Percentiles rank a stretch among this genome's conserved stretches.
phyloP scores from a whole-genome alignment of 2,797 vertebrate species.

The Pangasius sanitwongsei region DNA sequence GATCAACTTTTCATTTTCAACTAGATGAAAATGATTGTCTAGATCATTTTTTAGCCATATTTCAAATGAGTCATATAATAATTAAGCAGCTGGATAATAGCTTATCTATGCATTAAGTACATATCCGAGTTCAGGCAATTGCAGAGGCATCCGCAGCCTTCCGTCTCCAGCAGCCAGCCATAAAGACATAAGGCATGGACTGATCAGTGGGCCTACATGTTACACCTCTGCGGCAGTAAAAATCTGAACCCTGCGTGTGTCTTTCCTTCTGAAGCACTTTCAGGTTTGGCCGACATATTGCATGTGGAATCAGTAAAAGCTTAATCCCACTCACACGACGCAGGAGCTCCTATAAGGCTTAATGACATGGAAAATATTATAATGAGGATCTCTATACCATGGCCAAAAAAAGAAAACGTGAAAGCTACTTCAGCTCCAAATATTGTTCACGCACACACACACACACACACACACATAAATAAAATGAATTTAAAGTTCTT shows the following conservation, averaged over 20 bases:
- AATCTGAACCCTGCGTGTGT: slow-evolving; percentile 9
- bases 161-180: neutral
- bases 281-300: neutral
- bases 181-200: neutral
- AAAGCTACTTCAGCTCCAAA: neutral
- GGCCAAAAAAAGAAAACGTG: neutral
- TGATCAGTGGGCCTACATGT: no score
- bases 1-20: neutral
- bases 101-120: neutral
- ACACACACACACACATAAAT: neutral
- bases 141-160: neutral
- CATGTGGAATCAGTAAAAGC: neutral
- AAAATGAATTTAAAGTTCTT: neutral
- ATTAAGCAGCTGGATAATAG: neutral
- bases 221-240: neutral
- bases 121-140: neutral
- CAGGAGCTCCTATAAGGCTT: slow-evolving; percentile 74
- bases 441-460: neutral
- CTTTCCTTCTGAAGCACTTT: neutral
- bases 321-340: slow-evolving; percentile 74
- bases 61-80: neutral
- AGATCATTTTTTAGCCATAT: neutral
- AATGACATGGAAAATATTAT: slow-evolving; percentile 72
- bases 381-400: neutral
- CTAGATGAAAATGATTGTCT: neutral